Conservation (phyloP, 2,888 invertebrate genomes). For the Therioaphis trifolii region DNA sequence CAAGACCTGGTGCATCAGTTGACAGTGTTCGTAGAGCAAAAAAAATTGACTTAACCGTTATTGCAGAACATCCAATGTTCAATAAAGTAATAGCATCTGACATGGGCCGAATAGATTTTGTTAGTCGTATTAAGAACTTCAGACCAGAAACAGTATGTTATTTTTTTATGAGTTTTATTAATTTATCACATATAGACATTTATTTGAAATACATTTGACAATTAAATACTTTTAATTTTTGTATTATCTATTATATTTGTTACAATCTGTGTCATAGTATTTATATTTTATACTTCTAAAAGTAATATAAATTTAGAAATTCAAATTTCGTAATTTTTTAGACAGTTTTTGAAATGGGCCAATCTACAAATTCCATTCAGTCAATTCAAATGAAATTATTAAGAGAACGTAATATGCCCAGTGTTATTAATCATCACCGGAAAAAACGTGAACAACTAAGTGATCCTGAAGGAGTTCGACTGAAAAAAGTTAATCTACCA, state of each 20-base stretch:
- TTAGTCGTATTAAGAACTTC: conserved; percentile 80
- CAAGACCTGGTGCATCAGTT: conserved; percentile 87
- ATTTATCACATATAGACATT: no score
- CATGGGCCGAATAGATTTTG: conserved; percentile 71
- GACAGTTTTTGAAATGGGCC: conserved; percentile 94
- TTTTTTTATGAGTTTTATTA: conserved; percentile 43
- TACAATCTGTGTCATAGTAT: no score
- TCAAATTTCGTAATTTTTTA: conserved; percentile 72
- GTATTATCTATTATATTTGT: no score
- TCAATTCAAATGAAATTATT: conserved; percentile 90
- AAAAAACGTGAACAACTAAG: conserved; percentile 69
- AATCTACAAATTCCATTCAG: conserved; percentile 81
- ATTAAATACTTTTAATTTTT: no score
- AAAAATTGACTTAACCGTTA: conserved; percentile 72
- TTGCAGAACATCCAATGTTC: conserved; percentile 77
- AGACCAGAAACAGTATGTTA: conserved; percentile 78
- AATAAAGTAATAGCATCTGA: conserved; percentile 69
- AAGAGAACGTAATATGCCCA: conserved; percentile 78
- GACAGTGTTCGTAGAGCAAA: conserved; percentile 92
- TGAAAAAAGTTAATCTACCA: conserved; percentile 55
- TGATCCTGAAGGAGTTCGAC: conserved; percentile 65
- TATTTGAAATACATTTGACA: no score
- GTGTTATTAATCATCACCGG: conserved; percentile 71
- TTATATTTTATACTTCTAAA: no score
- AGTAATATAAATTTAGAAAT: no score